Evolutionary conservation across 1,140 invertebrate genomes (phyloP).

Genomic region (Microplitis demolitor): DNA sequence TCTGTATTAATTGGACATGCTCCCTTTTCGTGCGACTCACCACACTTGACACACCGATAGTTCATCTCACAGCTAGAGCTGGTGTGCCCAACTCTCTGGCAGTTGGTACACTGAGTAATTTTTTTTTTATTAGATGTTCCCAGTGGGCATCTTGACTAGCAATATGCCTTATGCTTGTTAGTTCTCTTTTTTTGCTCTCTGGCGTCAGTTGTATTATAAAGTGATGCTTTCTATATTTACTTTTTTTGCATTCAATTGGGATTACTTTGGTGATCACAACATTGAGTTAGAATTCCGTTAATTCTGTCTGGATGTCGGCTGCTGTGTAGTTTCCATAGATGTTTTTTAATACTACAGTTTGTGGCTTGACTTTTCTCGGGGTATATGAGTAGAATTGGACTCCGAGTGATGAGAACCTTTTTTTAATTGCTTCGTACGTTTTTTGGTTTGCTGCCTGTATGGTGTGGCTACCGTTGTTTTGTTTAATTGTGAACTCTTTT

Average conservation of each 20-base stretch:
- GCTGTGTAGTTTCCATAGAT: background rate
- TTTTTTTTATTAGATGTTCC: slow-evolving; percentile 14
- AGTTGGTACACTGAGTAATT: slow-evolving; percentile 5
- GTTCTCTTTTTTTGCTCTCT: background rate
- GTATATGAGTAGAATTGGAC: background rate
- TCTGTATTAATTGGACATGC: background rate
- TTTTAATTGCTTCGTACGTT: background rate
- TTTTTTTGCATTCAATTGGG: background rate
- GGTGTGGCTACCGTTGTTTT: no score
- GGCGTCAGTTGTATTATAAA: background rate
- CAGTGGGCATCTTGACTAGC: background rate
- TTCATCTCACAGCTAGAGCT: background rate
- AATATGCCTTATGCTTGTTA: background rate
- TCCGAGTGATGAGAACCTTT: background rate
- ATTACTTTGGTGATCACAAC: background rate
- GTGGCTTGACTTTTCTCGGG: background rate
- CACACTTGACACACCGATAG: slow-evolving; percentile 14
- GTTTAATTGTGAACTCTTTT: no score
- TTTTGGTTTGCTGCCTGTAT: no score
- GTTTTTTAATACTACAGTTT: background rate
- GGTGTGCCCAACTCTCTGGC: slow-evolving; percentile 14
- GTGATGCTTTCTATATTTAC: background rate
- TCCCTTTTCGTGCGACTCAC: background rate
- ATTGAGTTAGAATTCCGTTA: background rate
- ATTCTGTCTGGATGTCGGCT: background rate